Percentiles rank a stretch among this genome's conserved stretches.
phyloP scores from a whole-genome alignment of 1,140 invertebrate species.

The Ruditapes philippinarum region DNA sequence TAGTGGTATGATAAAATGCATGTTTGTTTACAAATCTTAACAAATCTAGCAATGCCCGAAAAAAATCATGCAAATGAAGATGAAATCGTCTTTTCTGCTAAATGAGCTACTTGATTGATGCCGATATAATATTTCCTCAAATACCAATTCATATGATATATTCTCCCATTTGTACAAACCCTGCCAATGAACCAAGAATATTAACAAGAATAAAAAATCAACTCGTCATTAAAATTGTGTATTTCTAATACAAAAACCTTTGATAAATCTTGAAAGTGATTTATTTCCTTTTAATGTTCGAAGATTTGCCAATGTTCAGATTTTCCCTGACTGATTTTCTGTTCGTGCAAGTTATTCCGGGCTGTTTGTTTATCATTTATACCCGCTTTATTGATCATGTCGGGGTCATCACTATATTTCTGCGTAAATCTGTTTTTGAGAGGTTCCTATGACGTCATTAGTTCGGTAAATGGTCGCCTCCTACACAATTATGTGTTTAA shows the following conservation, averaged over 20 bases:
- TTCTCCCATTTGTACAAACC: background rate
- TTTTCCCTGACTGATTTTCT: background rate
- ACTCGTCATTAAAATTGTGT: too few relatives aligned
- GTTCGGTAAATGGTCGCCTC: background rate
- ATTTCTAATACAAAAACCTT: too few relatives aligned
- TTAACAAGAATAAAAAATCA: background rate
- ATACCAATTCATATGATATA: background rate
- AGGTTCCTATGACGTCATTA: conserved; percentile 16
- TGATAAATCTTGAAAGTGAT: background rate
- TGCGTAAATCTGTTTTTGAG: conserved; percentile 18
- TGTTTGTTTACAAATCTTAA: too few relatives aligned
- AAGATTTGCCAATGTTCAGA: background rate
- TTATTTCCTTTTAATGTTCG: background rate
- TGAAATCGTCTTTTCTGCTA: too few relatives aligned
- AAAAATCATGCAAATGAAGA: too few relatives aligned
- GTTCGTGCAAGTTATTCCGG: background rate
- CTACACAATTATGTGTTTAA: conserved; percentile 4
- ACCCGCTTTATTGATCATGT: conserved; percentile 21
- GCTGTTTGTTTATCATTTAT: background rate
- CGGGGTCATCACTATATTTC: background rate
- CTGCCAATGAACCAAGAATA: background rate
- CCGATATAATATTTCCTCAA: background rate
- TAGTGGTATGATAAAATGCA: too few relatives aligned
- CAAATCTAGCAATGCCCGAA: too few relatives aligned
- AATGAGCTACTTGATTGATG: background rate